Base-by-base conservation (phyloP, 2,113 vertebrate species). In the Poicephalus meyeri region DNA sequence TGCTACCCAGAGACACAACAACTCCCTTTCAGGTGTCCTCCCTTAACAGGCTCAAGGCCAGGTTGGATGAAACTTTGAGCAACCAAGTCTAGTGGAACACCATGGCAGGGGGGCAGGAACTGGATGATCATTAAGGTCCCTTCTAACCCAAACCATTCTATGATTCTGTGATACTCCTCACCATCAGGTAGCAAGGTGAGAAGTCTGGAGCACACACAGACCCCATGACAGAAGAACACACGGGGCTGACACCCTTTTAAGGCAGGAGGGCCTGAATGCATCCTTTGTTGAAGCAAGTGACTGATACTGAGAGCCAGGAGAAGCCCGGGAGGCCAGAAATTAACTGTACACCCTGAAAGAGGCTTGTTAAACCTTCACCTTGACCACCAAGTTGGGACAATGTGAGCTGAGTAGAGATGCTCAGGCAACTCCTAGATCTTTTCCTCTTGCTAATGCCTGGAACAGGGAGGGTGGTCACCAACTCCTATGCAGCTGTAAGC, bases 211-310 rank as follows among this genome's bases (percentile, higher is more conserved):
- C 42, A 68, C 7, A 29, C 19, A 49, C 7, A 68, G 44, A 69
- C 33, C 33, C 33, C 33, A 37, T 41, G 37, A 72, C 21, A 47
- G 35, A 56, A 68, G 5, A 15, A 33, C 20, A 55, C 23, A 8
- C 0, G 0, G 29, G 29, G 31, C 37, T 28, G 24, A 18, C 24
- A 35, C 5, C 7, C 11, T 71, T 6, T 15, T 35, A 58, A 46
- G 13, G 31, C 19, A 46, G 63, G 17, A 56, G 20, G 11, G 17
- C 19, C 53, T 24, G 23, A 56, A 61, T 2, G 6, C 42, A 44
- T 29, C 46, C 35, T 69, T 50, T 44, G 42, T 64, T 35, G 29
- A 47, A 76, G 73, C 37, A 70, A 56, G 12, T 65, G 80, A 79
- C n/a, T 0, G 4, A 21, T 12, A 9, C 23, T 44, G 28, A 18